Base-by-base conservation (phyloP, 2,797 vertebrate species). In the Sebastiscus albofasciatus region DNA sequence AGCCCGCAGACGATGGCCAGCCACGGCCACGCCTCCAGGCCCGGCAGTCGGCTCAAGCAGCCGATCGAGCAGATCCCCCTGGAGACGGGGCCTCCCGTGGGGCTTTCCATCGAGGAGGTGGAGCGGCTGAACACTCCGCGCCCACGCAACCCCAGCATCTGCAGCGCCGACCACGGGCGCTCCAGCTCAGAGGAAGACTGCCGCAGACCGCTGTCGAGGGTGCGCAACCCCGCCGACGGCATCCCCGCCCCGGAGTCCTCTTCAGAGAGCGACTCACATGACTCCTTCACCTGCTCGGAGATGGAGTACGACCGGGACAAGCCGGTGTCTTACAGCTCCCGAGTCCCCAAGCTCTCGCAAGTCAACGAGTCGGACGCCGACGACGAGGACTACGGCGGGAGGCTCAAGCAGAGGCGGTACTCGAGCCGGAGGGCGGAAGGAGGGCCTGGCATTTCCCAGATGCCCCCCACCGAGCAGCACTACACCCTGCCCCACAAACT, bases 261-360 rank as follows among this genome's bases (percentile, higher is more conserved):
- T 3, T 99, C 99, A 0, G 99, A 99, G 88, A 99, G 99, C 2
- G 99, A 99, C 96, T 99, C 99, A 0, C 99, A 99, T 0, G 99
- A 99, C 93, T 99, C 99, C 67, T 99, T 99, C 94, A 99, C 99
- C 46, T 99, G 99, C 95, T 99, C 99, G 0, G 99, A 99, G 91
- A 99, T 99, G 98, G 99, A 99, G 85, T 99, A 99, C 0, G 99
- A 99, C 87, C 93, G 98, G 75, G 98, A 99, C 3, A 98, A 98
- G 86, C 97, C 98, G 0, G 94, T 96, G 60, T 95, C 95, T 0
- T 99, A 97, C 87, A 96, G 97, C 67, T 98, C 98, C 72, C 93
- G 98, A 24, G 96, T 98, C 83, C 98, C 98, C 85, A 99, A 99
- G 92, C 91, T 99, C 39, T 98, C 97, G 0, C 99, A 99, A 91